phyloP scores from a whole-genome alignment of 2,113 vertebrate species.

The Bos javanicus region DNA sequence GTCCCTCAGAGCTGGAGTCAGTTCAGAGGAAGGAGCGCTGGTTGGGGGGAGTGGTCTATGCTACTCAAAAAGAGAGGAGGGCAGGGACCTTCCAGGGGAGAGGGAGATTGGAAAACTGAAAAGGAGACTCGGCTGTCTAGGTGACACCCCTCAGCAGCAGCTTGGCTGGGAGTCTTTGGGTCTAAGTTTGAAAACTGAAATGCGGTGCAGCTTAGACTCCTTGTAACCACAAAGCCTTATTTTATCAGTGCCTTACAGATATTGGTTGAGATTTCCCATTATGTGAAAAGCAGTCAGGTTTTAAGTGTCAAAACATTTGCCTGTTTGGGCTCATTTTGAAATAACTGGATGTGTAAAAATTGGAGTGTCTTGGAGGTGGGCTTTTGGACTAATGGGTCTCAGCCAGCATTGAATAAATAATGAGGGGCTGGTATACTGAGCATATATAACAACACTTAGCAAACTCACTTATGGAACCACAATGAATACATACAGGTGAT shows the following conservation, averaged over 20 bases:
- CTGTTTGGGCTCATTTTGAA: background rate
- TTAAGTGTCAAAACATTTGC: background rate
- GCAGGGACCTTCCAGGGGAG: background rate
- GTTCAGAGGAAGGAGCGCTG: background rate
- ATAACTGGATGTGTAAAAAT: background rate
- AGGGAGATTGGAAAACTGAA: background rate
- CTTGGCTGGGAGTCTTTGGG: accelerated
- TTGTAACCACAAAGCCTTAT: background rate
- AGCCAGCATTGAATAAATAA: background rate
- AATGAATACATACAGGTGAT: background rate
- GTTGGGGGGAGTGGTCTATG: accelerated
- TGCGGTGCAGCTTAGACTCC: background rate
- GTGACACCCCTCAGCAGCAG: background rate
- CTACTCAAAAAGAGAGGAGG: background rate
- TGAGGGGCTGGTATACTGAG: background rate
- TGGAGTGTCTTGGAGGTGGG: background rate
- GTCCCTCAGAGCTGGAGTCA: background rate
- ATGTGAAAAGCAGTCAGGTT: background rate
- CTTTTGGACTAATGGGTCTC: background rate
- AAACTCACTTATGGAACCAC: background rate
- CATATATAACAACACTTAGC: background rate
- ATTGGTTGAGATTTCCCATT: background rate
- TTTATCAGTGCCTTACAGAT: background rate
- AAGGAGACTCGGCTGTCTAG: no score
- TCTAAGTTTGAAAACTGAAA: background rate